Percentiles rank a stretch among this genome's conserved stretches.
phyloP scores from a whole-genome alignment of 2,797 vertebrate genomes.

The Cuculus canorus region DNA sequence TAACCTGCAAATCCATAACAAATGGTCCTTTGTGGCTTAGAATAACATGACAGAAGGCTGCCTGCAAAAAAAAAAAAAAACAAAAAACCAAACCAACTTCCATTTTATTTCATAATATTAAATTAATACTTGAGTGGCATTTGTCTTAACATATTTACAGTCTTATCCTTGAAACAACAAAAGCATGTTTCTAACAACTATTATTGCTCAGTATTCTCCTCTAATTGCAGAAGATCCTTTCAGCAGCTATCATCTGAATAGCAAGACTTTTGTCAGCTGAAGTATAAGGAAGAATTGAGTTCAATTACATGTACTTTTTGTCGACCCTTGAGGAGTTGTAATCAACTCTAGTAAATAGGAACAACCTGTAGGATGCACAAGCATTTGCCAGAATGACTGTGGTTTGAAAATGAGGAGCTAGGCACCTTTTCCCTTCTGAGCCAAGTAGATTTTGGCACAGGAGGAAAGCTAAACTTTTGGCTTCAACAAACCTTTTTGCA shows the following conservation, averaged over 20 bases:
- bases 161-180: neutral
- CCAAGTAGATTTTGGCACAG: neutral
- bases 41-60: neutral
- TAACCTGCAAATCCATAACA: constrained; percentile 17
- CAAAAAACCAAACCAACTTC: too few species aligned
- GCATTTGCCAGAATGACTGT: neutral
- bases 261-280: neutral
- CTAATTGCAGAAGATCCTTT: neutral
- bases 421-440: neutral
- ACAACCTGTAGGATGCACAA: neutral
- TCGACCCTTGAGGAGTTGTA: neutral
- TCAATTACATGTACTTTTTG: neutral
- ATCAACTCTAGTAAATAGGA: neutral
- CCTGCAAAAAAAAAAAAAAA: neutral
- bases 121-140: neutral
- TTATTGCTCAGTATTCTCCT: neutral
- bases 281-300: neutral
- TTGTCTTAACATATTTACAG: neutral
- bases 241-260: neutral
- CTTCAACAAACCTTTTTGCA: neutral
- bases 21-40: neutral
- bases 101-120: neutral
- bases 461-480: neutral
- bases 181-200: neutral
- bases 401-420: neutral